Evolutionary conservation across 2,888 invertebrate genomes (phyloP).

Genomic region (Amiota mariae): DNA sequence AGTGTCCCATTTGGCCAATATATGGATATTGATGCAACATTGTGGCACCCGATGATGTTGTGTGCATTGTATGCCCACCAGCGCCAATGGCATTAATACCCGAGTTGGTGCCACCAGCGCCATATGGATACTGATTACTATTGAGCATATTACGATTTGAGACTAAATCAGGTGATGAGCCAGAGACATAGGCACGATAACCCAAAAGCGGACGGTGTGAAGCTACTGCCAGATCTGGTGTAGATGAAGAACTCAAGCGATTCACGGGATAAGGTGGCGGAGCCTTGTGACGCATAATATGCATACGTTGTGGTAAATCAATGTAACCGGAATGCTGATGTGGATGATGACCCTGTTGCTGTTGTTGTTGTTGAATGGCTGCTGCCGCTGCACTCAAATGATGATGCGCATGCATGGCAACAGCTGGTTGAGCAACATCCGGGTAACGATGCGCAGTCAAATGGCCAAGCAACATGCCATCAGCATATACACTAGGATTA

Average conservation of each 20-base stretch:
- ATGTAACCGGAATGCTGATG: conserved; percentile 55
- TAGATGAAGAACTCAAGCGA: conserved; percentile 86
- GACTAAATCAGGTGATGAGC: conserved; percentile 85
- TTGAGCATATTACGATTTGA: conserved; percentile 81
- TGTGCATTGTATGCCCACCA: conserved; percentile 29
- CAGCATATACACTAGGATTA: conserved; percentile 71
- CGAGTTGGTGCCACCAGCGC: conserved; percentile 42
- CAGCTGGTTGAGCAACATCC: conserved; percentile 78
- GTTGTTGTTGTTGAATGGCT: conserved; percentile 45
- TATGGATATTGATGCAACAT: conserved; percentile 69
- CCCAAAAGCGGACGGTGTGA: conserved; percentile 76
- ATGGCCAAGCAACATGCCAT: conserved; percentile 65
- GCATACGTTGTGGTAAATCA: conserved; percentile 70
- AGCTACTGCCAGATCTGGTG: conserved; percentile 86
- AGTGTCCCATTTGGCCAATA: conserved; percentile 70
- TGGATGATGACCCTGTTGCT: conserved; percentile 45
- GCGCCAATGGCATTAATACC: conserved; percentile 76
- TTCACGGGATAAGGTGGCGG: conserved; percentile 89
- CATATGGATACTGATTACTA: conserved; percentile 51
- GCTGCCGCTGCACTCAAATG: conserved; percentile 48
- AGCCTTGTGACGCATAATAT: conserved; percentile 77
- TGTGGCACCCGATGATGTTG: conserved; percentile 60
- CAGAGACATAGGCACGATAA: conserved; percentile 78
- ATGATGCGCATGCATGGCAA: conserved; percentile 68
- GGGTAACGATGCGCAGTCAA: conserved; percentile 76